These are phyloP conservation scores for Macrophya annulata DNA, from an alignment of 2,888 invertebrate species.

Conservation along the genomic window DNA sequence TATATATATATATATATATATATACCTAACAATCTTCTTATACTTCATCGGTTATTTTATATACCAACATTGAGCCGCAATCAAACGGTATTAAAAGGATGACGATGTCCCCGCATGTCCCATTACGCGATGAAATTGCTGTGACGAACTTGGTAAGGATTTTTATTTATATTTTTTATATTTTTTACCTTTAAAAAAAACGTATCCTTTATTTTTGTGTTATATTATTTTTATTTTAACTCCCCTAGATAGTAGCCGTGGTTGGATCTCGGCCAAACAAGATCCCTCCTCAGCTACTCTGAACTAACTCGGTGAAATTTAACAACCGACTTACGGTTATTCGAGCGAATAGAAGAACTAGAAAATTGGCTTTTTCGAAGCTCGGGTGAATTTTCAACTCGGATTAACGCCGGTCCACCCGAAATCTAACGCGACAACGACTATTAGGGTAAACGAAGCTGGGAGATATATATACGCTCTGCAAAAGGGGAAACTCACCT, in stretches of 20 bases:
- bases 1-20: too few relatives aligned
- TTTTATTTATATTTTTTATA: not conserved
- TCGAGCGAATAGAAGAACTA: conserved; percentile 18
- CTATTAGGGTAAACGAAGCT: conserved; percentile 14
- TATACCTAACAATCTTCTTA: not conserved
- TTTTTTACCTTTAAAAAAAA: not conserved
- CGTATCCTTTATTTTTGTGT: not conserved
- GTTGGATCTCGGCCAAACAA: conserved; percentile 7
- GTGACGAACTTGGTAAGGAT: conserved; percentile 57
- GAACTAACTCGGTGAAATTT: conserved; percentile 67
- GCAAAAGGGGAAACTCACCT: not conserved
- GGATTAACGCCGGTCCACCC: conserved; percentile 15
- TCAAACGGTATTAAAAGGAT: conserved; percentile 25
- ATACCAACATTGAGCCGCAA: conserved; percentile 34
- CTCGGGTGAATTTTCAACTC: conserved; percentile 23
- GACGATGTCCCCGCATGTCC: not conserved
- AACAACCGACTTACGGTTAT: conserved; percentile 61
- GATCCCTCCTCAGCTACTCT: conserved; percentile 55
- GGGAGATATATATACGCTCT: not conserved
- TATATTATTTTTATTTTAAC: too few relatives aligned
- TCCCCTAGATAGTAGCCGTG: too few relatives aligned
- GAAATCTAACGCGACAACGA: conserved; percentile 16
- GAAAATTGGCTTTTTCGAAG: conserved; percentile 27
- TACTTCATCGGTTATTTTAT: not conserved
- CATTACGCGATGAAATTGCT: conserved; percentile 45